Evolutionary conservation across 2,888 invertebrate species (phyloP), one percentile per base, ranked within the genome.

Genomic region (Venusia cambrica): DNA sequence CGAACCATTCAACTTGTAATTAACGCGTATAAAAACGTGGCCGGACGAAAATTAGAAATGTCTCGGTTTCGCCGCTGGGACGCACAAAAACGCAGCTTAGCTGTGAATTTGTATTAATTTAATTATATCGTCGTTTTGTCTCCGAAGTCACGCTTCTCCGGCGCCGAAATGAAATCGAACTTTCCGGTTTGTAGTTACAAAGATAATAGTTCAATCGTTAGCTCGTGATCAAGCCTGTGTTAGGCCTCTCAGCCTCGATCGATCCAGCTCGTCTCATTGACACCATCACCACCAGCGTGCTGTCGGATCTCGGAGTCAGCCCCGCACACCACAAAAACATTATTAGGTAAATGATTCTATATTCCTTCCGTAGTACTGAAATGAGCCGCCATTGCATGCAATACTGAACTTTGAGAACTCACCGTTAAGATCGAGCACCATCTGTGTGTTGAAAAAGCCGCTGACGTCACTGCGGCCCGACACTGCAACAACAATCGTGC

Each of bases 381-480:
- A 65, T 62, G 49, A 62, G 36, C 31, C 17, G 35, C 12, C 10
- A 13, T 5, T 8, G 20, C 33, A 34, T 6, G 17, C 34, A 22
- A 45, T 40, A 43, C 18, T 57, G 19, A 39, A 19, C 48, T 48
- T 16, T 62, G 41, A 47, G 22, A 30, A 74, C 85, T 64, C 56
- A 85, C 85, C 85, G 64, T 84, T 83, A 55, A 84, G 80, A 73
- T 85, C 84, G 69, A 85, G 74, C 68, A 84, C 74, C 85, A 85
- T 83, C 69, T 84, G 85, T 48, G 85, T 83, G 66, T 83, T 78
- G 80, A 80, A 84, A 71, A 62, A 85, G 63, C 74, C 73, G 73
- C 70, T 73, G 70, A 83, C 81, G 81, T 83, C 83, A 58, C 80
- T 80, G 70, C 83, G 85, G 52, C 77, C 79, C 64, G 85, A 70